phyloP scores from a whole-genome alignment of 1,140 invertebrate species.

The Linepithema humile region DNA sequence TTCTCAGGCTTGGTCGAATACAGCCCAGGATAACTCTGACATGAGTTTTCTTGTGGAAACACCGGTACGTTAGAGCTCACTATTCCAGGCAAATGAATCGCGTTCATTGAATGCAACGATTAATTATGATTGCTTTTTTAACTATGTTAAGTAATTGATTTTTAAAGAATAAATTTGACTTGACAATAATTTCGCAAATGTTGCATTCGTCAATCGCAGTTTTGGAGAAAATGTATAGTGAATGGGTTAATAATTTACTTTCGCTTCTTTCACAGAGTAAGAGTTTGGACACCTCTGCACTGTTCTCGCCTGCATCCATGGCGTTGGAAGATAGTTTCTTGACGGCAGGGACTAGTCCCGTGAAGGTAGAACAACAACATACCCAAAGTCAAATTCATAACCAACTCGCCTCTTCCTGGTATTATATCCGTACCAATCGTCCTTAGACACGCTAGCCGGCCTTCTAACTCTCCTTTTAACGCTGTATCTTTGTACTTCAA shows the following conservation, averaged over 20 bases:
- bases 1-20: constrained; percentile 89
- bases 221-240: not conserved
- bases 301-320: constrained; percentile 94
- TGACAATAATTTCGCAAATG: not conserved
- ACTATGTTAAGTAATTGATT: not conserved
- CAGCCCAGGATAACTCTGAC: constrained; percentile 86
- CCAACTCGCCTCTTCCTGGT: constrained; percentile 83
- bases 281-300: constrained; percentile 91
- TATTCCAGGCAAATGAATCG: not conserved
- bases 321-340: constrained; percentile 85
- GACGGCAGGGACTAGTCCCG: constrained; percentile 80
- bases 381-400: constrained; percentile 80
- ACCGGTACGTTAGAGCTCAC: constrained; percentile 87
- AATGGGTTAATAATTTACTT: not conserved
- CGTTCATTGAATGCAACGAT: not conserved
- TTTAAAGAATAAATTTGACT: not conserved
- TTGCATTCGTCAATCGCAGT: constrained; percentile 3
- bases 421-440: constrained; percentile 83
- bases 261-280: constrained; percentile 89
- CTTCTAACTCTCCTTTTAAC: constrained; percentile 73
- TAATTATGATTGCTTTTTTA: too few species aligned
- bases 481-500: constrained; percentile 63
- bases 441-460: constrained; percentile 85
- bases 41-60: constrained; percentile 90
- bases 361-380: constrained; percentile 81